A percentile compares a stretch with the other conserved stretches of the same genome.
Conservation (phyloP, 2,888 invertebrate genomes). For the Archaeoteleia sp. region DNA sequence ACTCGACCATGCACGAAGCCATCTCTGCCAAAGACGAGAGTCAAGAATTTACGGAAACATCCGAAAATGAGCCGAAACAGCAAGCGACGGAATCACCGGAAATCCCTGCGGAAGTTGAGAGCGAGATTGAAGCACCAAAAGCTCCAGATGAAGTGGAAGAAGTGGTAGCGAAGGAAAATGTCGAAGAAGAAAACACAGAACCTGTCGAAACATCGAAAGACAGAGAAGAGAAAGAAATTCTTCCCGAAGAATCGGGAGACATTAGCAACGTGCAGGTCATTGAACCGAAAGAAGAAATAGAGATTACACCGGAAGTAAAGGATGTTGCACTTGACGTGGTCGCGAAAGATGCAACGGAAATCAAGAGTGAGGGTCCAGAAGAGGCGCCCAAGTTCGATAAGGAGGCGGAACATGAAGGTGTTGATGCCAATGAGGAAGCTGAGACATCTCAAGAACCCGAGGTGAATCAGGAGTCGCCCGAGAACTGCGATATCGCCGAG, state of each 20-base stretch:
- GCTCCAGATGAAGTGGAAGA: slow-evolving; percentile 37
- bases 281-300: too few relatives aligned
- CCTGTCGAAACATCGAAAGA: slow-evolving; percentile 22
- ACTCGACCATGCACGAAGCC: slow-evolving; percentile 56
- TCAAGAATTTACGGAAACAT: slow-evolving; percentile 51
- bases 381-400: too few relatives aligned
- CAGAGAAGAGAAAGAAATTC: background rate
- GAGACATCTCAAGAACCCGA: slow-evolving; percentile 15
- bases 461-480: slow-evolving; percentile 25
- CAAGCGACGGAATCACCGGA: background rate
- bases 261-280: too few relatives aligned
- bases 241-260: too few relatives aligned
- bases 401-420: background rate
- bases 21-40: slow-evolving; percentile 43
- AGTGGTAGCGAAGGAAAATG: slow-evolving; percentile 23
- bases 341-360: background rate
- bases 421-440: slow-evolving; percentile 25
- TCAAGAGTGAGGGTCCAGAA: background rate
- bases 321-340: background rate
- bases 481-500: slow-evolving; percentile 10
- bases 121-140: slow-evolving; percentile 21
- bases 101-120: slow-evolving; percentile 25
- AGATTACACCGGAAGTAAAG: too few relatives aligned
- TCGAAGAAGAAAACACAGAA: slow-evolving; percentile 5
- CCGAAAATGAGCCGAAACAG: slow-evolving; percentile 38